phyloP scores from a whole-genome alignment of 1,140 invertebrate species.

The Zaprionus ornatus region DNA sequence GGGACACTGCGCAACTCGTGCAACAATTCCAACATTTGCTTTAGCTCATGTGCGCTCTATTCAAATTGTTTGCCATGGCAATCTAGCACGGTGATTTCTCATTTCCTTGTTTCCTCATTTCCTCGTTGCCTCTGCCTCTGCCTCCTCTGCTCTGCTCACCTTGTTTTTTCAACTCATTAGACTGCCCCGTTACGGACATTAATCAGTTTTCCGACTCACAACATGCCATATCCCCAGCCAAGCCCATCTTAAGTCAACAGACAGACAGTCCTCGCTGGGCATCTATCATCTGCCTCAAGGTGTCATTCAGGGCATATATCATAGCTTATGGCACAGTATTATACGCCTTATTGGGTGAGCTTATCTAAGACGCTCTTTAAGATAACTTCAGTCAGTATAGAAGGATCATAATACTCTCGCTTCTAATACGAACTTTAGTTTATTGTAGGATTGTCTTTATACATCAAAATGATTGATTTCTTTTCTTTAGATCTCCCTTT shows the following conservation, averaged over 20 bases:
- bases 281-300: not conserved
- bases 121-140: not conserved
- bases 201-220: constrained; percentile 16
- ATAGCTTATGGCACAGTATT: not conserved
- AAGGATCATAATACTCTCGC: no score
- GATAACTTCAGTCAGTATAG: no score
- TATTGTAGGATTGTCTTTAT: no score
- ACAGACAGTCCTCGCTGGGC: not conserved
- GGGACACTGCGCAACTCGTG: constrained; percentile 17
- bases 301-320: not conserved
- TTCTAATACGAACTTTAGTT: no score
- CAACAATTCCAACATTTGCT: constrained; percentile 42
- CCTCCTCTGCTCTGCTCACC: not conserved
- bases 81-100: constrained; percentile 74
- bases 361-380: not conserved
- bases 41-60: constrained; percentile 30
- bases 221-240: not conserved
- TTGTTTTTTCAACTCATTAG: constrained; percentile 1
- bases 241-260: not conserved
- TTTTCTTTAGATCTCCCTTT: no score
- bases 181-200: constrained; percentile 21
- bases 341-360: not conserved
- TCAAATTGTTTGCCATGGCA: constrained; percentile 71
- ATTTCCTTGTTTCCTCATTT: constrained; percentile 46
- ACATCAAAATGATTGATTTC: no score